Percentiles rank a stretch among this genome's conserved stretches.
Evolutionary conservation across 53 echinoderm and acorn worm genomes (phyloP).

Genomic region (Arbacia lixula): DNA sequence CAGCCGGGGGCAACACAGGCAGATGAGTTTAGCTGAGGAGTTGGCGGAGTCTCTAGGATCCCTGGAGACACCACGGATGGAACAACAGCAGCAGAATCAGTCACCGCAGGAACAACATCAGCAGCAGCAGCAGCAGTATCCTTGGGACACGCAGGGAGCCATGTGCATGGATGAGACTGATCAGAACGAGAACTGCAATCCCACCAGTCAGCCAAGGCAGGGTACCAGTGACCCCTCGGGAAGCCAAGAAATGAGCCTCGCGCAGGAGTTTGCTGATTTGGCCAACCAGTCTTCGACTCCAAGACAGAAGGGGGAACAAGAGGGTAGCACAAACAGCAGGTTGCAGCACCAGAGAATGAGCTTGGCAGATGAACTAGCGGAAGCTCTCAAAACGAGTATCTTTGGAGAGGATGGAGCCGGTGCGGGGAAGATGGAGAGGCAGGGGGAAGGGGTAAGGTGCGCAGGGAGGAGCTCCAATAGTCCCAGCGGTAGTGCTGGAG

Average conservation of each 20-base stretch:
- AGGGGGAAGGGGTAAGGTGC: background rate
- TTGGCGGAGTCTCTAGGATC: slow-evolving; percentile 32
- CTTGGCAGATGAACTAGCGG: slow-evolving; percentile 41
- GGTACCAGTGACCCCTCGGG: background rate
- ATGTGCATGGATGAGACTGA: no score
- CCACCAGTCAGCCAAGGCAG: background rate
- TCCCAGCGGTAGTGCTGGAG: background rate
- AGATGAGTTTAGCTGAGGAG: slow-evolving; percentile 42
- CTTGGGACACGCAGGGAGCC: no score
- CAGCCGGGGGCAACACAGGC: background rate
- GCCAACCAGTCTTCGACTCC: background rate
- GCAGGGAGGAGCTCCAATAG: background rate
- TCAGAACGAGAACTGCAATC: background rate
- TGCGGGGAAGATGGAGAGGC: background rate
- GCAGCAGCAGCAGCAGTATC: no score
- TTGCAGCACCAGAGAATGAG: background rate
- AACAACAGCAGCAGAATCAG: no score
- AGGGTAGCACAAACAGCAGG: background rate
- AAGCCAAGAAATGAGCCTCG: slow-evolving; percentile 22
- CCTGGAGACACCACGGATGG: slow-evolving; percentile 11
- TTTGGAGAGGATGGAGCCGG: background rate
- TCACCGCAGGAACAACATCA: no score
- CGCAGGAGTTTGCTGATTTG: slow-evolving; percentile 1
- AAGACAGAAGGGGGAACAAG: background rate
- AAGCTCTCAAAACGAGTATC: no score